Evolutionary conservation across 64 coral and sea anemone species (phyloP).

Genomic region (Actinia tenebrosa): DNA sequence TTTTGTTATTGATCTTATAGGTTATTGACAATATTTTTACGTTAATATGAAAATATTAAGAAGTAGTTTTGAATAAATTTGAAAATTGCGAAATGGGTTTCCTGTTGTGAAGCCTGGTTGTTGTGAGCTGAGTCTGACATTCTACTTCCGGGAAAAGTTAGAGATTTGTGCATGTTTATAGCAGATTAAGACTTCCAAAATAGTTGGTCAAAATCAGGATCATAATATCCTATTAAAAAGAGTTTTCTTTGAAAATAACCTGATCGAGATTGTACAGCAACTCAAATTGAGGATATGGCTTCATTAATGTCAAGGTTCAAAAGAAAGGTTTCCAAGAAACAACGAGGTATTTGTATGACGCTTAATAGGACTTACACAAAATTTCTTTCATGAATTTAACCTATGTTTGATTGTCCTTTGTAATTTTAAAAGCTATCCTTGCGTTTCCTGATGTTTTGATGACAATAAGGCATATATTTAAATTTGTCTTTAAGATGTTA

Average conservation of each 20-base stretch:
- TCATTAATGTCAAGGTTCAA: background rate
- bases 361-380: background rate
- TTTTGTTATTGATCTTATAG: too few relatives aligned
- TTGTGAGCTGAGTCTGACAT: background rate
- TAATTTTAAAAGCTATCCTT: too few relatives aligned
- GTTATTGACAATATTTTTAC: too few relatives aligned
- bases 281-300: background rate
- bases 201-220: background rate
- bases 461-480: too few relatives aligned
- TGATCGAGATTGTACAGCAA: background rate
- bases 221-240: background rate
- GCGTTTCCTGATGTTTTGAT: too few relatives aligned
- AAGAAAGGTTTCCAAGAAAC: background rate
- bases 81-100: background rate
- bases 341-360: background rate
- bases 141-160: background rate
- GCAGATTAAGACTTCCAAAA: background rate
- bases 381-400: background rate
- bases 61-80: too few relatives aligned
- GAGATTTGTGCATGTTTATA: too few relatives aligned
- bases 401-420: too few relatives aligned
- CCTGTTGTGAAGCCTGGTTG: background rate
- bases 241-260: background rate
- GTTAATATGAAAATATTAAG: too few relatives aligned
- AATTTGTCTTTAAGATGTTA: background rate